phyloP scores from a whole-genome alignment of 1,140 invertebrate genomes.

The Leptinotarsa lineolata region DNA sequence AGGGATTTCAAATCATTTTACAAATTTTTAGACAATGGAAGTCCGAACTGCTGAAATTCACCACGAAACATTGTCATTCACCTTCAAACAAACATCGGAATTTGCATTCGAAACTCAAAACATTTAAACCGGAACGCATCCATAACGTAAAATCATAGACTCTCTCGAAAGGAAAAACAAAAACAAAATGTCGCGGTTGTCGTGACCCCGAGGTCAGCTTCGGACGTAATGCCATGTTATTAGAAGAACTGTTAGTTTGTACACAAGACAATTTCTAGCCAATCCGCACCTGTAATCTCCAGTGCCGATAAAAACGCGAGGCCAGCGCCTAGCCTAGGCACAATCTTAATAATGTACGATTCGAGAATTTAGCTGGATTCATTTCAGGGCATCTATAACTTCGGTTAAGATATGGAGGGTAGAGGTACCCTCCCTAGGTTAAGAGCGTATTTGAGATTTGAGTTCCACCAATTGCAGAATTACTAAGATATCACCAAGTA shows the following conservation, averaged over 20 bases:
- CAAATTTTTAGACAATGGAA: too few species aligned
- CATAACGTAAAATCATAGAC: not conserved
- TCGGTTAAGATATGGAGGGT: too few species aligned
- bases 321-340: not conserved
- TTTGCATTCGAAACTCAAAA: not conserved
- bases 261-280: constrained; percentile 19
- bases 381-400: too few species aligned
- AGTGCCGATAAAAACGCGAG: constrained; percentile 15
- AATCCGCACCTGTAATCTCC: constrained; percentile 26
- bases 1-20: too few species aligned
- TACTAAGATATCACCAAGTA: too few species aligned
- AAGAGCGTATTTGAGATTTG: too few species aligned
- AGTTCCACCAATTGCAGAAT: too few species aligned
- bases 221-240: constrained; percentile 36
- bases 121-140: not conserved
- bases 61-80: too few species aligned
- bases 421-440: too few species aligned
- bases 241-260: constrained; percentile 38
- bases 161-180: not conserved
- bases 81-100: too few species aligned
- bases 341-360: constrained; percentile 15
- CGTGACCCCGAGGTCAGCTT: constrained; percentile 29
- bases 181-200: constrained; percentile 10
- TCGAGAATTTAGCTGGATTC: too few species aligned
- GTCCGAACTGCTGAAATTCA: too few species aligned